Conservation (phyloP, 2,797 vertebrate genomes). For the Lates japonicus region DNA sequence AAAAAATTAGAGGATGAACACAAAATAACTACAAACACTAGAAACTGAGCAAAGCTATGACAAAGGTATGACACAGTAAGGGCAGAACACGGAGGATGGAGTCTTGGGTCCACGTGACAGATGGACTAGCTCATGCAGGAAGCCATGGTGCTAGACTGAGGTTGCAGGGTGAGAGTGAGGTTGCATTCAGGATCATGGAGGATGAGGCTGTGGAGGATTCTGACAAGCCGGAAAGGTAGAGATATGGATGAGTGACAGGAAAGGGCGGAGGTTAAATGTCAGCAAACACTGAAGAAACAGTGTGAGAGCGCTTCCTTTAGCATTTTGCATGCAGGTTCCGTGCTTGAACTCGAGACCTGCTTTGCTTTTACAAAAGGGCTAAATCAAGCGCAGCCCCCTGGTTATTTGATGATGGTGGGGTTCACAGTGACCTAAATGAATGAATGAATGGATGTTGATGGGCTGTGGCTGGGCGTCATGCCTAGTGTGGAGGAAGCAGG, state of each 20-base stretch:
- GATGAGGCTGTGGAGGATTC: constrained; percentile 22
- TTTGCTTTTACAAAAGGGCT: constrained; percentile 28
- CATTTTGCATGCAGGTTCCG: constrained; percentile 51
- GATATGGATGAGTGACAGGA: background rate
- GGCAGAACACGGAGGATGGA: constrained; percentile 36
- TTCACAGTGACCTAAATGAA: constrained; percentile 58
- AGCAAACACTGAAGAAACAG: constrained; percentile 3
- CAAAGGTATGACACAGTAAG: constrained; percentile 35
- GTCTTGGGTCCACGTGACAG: constrained; percentile 2
- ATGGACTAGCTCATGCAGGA: constrained; percentile 71
- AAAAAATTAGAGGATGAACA: constrained; percentile 42
- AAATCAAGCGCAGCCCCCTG: constrained; percentile 42
- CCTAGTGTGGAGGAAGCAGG: constrained; percentile 79
- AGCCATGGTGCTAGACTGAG: constrained; percentile 36
- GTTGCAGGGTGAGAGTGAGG: constrained; percentile 13
- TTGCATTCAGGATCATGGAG: constrained; percentile 45
- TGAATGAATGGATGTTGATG: constrained; percentile 56
- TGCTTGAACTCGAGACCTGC: background rate
- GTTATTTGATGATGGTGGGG: constrained; percentile 36
- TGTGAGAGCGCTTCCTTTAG: constrained; percentile 18
- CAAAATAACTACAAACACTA: constrained; percentile 33
- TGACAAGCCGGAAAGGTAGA: constrained; percentile 17
- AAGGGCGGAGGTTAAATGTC: constrained; percentile 6
- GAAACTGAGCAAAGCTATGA: constrained; percentile 43
- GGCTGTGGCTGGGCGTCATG: constrained; percentile 70